Evolutionary conservation across 2,113 vertebrate genomes (phyloP).

Genomic region (Oncorhynchus keta): DNA sequence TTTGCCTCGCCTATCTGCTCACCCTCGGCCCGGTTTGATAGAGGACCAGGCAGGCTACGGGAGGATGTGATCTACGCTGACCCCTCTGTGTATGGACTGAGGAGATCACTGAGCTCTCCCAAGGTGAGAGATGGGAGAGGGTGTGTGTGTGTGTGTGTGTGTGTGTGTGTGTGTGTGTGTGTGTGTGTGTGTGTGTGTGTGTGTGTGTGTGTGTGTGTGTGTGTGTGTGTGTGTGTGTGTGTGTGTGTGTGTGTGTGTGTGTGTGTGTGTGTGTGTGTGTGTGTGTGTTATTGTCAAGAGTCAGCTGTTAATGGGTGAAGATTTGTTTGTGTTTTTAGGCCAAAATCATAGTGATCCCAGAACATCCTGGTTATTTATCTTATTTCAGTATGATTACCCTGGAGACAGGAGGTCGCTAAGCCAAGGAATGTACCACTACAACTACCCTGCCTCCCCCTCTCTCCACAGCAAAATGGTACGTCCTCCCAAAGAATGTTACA

Average conservation of each 20-base stretch:
- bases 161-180: too few species aligned
- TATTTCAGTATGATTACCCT: conserved; percentile 87
- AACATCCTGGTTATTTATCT: conserved; percentile 13
- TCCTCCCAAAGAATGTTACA: conserved; percentile 27
- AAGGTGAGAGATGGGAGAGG: conserved; percentile 74
- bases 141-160: conserved; percentile 2
- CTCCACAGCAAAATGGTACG: conserved; percentile 93
- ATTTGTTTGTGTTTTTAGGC: background rate
- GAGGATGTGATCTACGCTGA: conserved; percentile 83
- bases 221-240: background rate
- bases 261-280: background rate
- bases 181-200: background rate
- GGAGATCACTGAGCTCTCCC: conserved; percentile 89
- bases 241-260: background rate
- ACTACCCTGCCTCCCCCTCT: conserved; percentile 87
- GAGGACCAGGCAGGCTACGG: conserved; percentile 68
- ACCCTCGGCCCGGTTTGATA: conserved; percentile 81
- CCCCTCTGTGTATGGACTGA: conserved; percentile 80
- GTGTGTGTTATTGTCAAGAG: background rate
- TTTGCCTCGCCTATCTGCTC: conserved; percentile 87
- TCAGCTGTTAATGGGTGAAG: background rate
- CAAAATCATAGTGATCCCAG: background rate
- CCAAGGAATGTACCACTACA: conserved; percentile 84
- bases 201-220: background rate
- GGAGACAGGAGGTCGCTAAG: conserved; percentile 86